A percentile compares a stretch with the other conserved stretches of the same genome.
Evolutionary conservation across 2,797 vertebrate genomes (phyloP).

Genomic region (Okamejei kenojei): DNA sequence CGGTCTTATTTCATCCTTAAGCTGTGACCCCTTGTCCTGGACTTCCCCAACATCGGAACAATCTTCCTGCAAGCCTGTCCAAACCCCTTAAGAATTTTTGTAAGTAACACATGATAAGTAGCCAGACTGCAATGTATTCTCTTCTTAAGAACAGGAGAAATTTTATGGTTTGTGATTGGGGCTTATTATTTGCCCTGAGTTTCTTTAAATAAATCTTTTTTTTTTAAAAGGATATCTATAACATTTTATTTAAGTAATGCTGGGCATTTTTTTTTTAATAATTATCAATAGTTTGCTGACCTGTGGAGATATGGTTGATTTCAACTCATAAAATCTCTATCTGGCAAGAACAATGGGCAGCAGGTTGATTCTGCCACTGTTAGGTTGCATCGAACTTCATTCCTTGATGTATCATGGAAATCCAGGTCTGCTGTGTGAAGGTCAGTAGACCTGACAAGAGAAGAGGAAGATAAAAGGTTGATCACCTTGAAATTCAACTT

Average conservation of each 20-base stretch:
- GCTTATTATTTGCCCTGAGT: background rate
- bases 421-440: background rate
- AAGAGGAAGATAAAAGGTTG: background rate
- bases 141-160: background rate
- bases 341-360: background rate
- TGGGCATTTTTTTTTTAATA: background rate
- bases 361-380: background rate
- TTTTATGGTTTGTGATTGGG: background rate
- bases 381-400: background rate
- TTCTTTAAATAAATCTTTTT: background rate
- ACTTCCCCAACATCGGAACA: too few species aligned
- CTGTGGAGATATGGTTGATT: background rate
- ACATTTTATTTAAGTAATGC: too few species aligned
- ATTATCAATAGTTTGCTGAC: background rate
- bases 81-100: too few species aligned
- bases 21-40: too few species aligned
- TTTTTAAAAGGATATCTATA: too few species aligned
- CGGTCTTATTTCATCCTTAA: too few species aligned
- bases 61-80: too few species aligned
- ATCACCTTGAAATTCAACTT: conserved; percentile 26
- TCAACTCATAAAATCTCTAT: background rate
- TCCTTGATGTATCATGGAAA: background rate
- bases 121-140: background rate
- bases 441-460: background rate
- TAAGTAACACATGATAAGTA: background rate